Base-by-base conservation (phyloP, 2,888 invertebrate species). In the Pristionchus maxplancki region DNA sequence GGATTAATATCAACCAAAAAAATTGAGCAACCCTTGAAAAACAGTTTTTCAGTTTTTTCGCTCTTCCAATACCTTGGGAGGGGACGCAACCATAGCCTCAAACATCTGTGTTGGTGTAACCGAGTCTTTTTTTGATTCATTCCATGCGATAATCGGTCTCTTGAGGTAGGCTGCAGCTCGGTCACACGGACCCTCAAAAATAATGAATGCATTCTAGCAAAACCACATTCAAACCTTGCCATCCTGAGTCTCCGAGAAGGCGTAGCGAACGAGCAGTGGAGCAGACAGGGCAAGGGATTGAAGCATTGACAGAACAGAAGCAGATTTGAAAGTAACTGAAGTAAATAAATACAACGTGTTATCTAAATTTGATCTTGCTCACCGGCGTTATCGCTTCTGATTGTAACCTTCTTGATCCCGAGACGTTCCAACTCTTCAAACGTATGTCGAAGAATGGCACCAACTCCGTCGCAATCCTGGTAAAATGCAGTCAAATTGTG, bases 181-280 rank as follows among this genome's bases (percentile, higher is more conserved):
- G 71, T 71, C 71, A 37, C 71, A 71, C 4, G 71, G 71, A 71
- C 64, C 64, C 64, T 64, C 5, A 6, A n/a, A 64, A 64, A n/a
- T 11, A 64, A 9, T 31, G 6, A 2, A 28, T 9, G n/a, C 13
- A 28, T 28, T n/a, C 4, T 64, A n/a, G n/a, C n/a, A n/a, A 5
- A 9, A 9, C 4, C 20, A 64, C 6, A 20, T 64, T 64, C 8
- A 28, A 31, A 64, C 64, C 64, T 64, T 64, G 4, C 64, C 64
- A 31, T 24, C 11, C 20, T 64, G 64, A n/a, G 64, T 64, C 31
- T 31, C 64, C 4, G 28, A 28, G 15, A 64, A 64, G 2, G 64
- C 64, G 31, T 64, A 64, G 5, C 64, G 64, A 9, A 64, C 28
- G 6, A 64, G 4, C 31, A 64, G 28, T 31, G 64, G 64, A 11